Evolutionary conservation across 23 tunicate genomes (phyloP), one percentile per base, ranked within the genome.

Genomic region (Trididemnum miniatum): DNA sequence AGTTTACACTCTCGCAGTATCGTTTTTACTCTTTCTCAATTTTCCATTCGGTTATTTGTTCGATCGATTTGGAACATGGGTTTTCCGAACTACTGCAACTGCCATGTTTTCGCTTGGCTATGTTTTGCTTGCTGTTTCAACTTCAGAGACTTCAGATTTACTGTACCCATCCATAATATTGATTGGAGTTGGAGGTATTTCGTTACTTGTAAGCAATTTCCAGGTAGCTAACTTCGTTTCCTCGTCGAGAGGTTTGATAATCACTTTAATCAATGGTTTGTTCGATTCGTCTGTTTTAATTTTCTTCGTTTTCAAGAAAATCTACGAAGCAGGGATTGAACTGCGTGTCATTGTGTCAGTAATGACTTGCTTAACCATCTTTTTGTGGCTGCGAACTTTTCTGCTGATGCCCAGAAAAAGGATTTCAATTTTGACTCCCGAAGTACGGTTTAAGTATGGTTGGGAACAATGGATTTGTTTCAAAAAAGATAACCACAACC

Each of bases 211-310:
- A 2, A 26, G 37, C 22, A 88, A 88, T 71, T 52, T 82, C 20
- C 93, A 88, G 35, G 33, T 82, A 30, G 93, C 83, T 9, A 82
- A 88, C 32, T 59, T 88, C n/a, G 65, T 75, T 34, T 38, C 71
- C 54, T 35, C 52, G 27, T 36, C 22, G 2, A 37, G 66, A 57
- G 67, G 67, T 12, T 15, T 54, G 12, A 5, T 77, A 2, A 27
- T 71, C 20, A 82, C 86, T 31, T 71, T 82, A 2, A 54, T 69
- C 1, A 71, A 71, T 20, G 86, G 86, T 2, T 34, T 71, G 69
- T 71, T 66, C 49, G 86, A 82, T 33, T 71, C 86, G 5, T 51
- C 78, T 4, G 76, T 71, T 0, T 1, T 82, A 1, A 79, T 82
- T 40, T 82, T 36, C 33, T 71, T 82, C 20, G 25, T 82, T 31